phyloP scores from a whole-genome alignment of 2,113 vertebrate genomes.

The Aramus guarauna region DNA sequence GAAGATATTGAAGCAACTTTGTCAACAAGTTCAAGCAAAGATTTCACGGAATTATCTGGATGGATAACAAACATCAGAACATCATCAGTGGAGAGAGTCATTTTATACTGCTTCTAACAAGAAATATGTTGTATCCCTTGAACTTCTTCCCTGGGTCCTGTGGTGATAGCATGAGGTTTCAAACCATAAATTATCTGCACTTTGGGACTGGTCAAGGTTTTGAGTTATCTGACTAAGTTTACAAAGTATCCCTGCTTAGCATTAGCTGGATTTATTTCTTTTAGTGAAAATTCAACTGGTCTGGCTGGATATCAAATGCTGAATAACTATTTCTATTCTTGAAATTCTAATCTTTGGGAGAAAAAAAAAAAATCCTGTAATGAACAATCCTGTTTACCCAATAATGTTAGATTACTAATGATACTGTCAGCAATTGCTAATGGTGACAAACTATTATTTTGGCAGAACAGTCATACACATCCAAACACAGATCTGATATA shows the following conservation, averaged over 20 bases:
- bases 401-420: not conserved
- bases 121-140: not conserved
- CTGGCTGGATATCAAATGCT: constrained; percentile 10
- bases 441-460: constrained; percentile 1
- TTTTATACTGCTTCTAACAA: not conserved
- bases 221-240: not conserved
- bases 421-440: not conserved
- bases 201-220: constrained; percentile 30
- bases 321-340: constrained; percentile 32
- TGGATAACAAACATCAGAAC: constrained; percentile 7
- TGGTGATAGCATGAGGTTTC: not conserved
- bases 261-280: constrained; percentile 22
- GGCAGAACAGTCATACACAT: not conserved
- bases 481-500: not conserved
- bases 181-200: not conserved
- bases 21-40: constrained; percentile 49
- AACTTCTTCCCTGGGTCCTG: not conserved
- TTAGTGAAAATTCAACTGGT: constrained; percentile 1
- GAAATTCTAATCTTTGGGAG: constrained; percentile 2
- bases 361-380: not conserved
- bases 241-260: not conserved
- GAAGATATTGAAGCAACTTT: constrained; percentile 13
- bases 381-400: constrained; percentile 10
- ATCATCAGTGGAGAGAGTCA: not conserved
- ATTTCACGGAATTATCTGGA: constrained; percentile 23